These are phyloP conservation scores for Amphiprion clarkii DNA, from an alignment of 2,797 vertebrate genomes.

Conservation along the genomic window DNA sequence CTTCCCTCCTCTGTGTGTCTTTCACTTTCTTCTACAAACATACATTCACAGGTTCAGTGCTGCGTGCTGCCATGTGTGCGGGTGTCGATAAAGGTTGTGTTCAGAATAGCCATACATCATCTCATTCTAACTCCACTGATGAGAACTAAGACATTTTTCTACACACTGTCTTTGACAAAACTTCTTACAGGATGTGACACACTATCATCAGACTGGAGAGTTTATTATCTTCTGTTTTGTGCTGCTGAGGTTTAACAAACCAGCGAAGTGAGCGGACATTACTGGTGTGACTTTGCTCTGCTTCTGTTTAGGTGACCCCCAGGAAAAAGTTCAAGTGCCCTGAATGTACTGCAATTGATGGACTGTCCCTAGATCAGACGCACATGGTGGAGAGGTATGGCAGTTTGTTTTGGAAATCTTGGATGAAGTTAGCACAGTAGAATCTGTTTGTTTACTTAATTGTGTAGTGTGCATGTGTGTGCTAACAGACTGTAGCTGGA, in stretches of 20 bases:
- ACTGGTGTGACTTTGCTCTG: constrained; percentile 67
- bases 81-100: constrained; percentile 76
- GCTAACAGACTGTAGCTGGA: background rate
- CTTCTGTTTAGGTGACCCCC: constrained; percentile 92
- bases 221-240: constrained; percentile 35
- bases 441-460: background rate
- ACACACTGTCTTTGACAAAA: constrained; percentile 25
- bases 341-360: constrained; percentile 98
- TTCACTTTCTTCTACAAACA: constrained; percentile 19
- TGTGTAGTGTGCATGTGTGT: background rate
- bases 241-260: constrained; percentile 38
- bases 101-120: constrained; percentile 85
- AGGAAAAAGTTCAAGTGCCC: constrained; percentile 99
- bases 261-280: constrained; percentile 29
- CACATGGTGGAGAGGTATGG: constrained; percentile 98
- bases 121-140: constrained; percentile 74
- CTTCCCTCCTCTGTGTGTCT: background rate
- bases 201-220: constrained; percentile 21
- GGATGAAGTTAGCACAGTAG: background rate
- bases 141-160: constrained; percentile 82
- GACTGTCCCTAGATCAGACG: constrained; percentile 97
- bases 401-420: constrained; percentile 4
- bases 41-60: constrained; percentile 24
- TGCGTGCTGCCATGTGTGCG: constrained; percentile 37
- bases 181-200: constrained; percentile 9